Conservation (phyloP, 2,797 vertebrate genomes). For the Babyrousa celebensis region DNA sequence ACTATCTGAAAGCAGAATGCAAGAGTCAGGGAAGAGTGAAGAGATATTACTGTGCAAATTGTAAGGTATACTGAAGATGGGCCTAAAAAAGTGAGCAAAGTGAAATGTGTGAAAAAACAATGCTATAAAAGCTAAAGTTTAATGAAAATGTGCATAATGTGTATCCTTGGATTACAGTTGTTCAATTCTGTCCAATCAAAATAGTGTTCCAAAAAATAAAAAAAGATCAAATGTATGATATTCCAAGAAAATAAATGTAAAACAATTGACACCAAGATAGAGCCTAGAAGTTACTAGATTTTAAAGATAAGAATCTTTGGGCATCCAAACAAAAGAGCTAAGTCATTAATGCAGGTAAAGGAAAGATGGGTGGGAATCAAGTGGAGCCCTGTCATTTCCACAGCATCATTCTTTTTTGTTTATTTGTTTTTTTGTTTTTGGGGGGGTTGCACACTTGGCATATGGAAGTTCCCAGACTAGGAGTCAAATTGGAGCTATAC, state of each 20-base stretch:
- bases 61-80: background rate
- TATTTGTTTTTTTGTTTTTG: no score
- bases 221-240: background rate
- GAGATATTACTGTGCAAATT: background rate
- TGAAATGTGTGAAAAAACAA: constrained; percentile 36
- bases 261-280: background rate
- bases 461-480: no score
- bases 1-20: background rate
- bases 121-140: background rate
- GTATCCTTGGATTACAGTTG: background rate
- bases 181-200: constrained; percentile 2
- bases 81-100: background rate
- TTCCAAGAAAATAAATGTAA: background rate
- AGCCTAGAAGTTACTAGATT: constrained; percentile 22
- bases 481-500: no score
- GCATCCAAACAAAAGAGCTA: background rate
- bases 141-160: constrained; percentile 16
- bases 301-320: constrained; percentile 5
- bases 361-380: background rate
- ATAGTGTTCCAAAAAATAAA: constrained; percentile 37
- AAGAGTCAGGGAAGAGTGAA: background rate
- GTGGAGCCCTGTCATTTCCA: background rate
- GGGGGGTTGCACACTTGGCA: no score
- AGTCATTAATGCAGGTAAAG: constrained; percentile 14
- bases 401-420: background rate